Evolutionary conservation across 2,888 invertebrate genomes (phyloP).

Genomic region (Lamproptera curius): DNA sequence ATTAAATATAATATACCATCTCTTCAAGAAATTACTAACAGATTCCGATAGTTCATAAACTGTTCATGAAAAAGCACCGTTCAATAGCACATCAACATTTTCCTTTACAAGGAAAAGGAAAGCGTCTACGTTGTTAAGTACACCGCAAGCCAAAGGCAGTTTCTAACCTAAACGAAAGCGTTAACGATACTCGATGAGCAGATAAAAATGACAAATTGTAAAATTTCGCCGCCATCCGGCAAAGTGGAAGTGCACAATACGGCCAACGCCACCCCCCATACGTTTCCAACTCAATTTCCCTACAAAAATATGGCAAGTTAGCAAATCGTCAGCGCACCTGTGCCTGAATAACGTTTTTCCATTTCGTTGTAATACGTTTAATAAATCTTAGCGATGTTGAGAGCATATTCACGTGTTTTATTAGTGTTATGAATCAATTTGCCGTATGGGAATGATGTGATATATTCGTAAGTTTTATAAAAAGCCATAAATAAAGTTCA

Average conservation of each 20-base stretch:
- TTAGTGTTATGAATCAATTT: conserved; percentile 30
- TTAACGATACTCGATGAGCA: not conserved
- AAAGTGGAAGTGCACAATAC: conserved; percentile 19
- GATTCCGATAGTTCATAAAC: too few relatives aligned
- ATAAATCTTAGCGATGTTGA: conserved; percentile 65
- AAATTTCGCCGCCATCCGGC: conserved; percentile 7
- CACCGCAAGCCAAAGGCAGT: not conserved
- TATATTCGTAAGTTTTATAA: too few relatives aligned
- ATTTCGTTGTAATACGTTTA: conserved; percentile 65
- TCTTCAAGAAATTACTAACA: too few relatives aligned
- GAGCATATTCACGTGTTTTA: conserved; percentile 53
- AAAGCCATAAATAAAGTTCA: too few relatives aligned
- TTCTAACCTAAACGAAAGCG: conserved; percentile 1
- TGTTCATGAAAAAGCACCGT: not conserved
- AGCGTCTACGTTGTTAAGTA: too few relatives aligned
- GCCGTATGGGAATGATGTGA: conserved; percentile 40
- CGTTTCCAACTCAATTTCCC: conserved; percentile 59
- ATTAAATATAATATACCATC: too few relatives aligned
- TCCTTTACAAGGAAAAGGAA: too few relatives aligned
- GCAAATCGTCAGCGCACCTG: conserved; percentile 75
- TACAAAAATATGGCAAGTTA: conserved; percentile 71
- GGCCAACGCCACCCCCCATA: conserved; percentile 32
- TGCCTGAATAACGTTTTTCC: conserved; percentile 68
- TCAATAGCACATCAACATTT: not conserved
- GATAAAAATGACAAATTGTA: conserved; percentile 12